phyloP scores from a whole-genome alignment of 2,113 vertebrate genomes.

The Anolis sagrei region DNA sequence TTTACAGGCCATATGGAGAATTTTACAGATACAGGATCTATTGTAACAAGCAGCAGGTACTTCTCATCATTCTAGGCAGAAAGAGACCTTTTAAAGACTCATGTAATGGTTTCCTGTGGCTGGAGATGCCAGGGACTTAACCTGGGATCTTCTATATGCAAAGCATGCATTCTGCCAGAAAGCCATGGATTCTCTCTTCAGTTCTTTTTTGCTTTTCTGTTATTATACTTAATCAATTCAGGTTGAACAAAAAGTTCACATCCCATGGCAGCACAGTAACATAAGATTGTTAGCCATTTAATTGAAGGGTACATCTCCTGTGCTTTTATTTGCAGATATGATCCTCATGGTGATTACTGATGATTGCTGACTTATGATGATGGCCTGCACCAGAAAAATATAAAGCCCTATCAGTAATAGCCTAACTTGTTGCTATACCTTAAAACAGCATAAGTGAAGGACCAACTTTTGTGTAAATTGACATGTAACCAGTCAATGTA shows the following conservation, averaged over 20 bases:
- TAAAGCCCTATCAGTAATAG: not conserved
- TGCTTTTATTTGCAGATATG: not conserved
- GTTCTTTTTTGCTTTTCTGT: not conserved
- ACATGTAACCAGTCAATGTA: not conserved
- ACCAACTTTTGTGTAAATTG: not conserved
- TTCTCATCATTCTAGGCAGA: not conserved
- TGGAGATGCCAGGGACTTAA: not conserved
- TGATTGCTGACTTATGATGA: too few species aligned
- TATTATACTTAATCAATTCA: not conserved
- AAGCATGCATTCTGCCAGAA: not conserved
- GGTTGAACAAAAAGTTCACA: not conserved
- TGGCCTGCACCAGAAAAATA: too few species aligned
- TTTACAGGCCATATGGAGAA: not conserved
- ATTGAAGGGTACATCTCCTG: not conserved
- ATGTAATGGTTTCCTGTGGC: not conserved
- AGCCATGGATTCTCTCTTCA: not conserved
- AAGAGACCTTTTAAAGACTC: not conserved
- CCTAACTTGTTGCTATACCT: not conserved
- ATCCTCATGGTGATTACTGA: too few species aligned
- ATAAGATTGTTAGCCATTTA: not conserved
- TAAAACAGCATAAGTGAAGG: not conserved
- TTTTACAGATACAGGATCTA: not conserved
- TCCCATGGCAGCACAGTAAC: not conserved
- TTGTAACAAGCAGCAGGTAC: too few species aligned
- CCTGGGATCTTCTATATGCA: not conserved